Evolutionary conservation across 2,113 vertebrate species (phyloP), one percentile per base, ranked within the genome.

Genomic region (Gracilinanus agilis): DNA sequence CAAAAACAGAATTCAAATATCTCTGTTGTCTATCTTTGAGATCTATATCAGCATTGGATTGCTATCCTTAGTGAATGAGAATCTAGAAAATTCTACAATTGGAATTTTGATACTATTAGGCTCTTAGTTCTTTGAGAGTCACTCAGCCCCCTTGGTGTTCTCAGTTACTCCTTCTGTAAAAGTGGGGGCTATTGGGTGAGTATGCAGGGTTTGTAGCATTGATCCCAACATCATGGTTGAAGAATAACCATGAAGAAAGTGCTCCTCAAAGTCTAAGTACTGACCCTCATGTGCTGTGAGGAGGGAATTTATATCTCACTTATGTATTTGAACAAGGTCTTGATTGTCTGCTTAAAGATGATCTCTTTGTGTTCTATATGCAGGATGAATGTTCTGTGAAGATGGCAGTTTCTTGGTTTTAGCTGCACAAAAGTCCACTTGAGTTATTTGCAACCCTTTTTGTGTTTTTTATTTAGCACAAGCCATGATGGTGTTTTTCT

Each of bases 11-110:
- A 97, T 95, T 96, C 90, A 95, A 91, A 95, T 55, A 94, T 96
- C 97, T 97, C 67, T 97, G 54, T 96, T 93, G 90, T 96, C 95
- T 92, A 96, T 88, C 27, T 97, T 95, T 95, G 95, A 97, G 95
- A 55, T 96, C 91, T 97, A 0, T 93, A 95, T 92, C 56, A 91
- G 93, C 90, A 54, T 83, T 91, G 55, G 44, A 95, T 92, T 96
- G 93, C 91, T 95, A 53, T 55, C 40, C 94, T 94, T 1, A 0
- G 90, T 49, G 90, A 93, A 44, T 27, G 83, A 95, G 34, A 96
- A 53, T 11, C 91, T 53, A 97, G 92, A 96, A 96, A 96, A 94
- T 83, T 49, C 92, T 44, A 83, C 54, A 53, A 94, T 21, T 92
- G 89, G 58, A 58, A 56, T 91, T 95, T 44, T 92, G 55, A 90